phyloP scores from a whole-genome alignment of 2,797 vertebrate species.

The Pangasius mekongensis region DNA sequence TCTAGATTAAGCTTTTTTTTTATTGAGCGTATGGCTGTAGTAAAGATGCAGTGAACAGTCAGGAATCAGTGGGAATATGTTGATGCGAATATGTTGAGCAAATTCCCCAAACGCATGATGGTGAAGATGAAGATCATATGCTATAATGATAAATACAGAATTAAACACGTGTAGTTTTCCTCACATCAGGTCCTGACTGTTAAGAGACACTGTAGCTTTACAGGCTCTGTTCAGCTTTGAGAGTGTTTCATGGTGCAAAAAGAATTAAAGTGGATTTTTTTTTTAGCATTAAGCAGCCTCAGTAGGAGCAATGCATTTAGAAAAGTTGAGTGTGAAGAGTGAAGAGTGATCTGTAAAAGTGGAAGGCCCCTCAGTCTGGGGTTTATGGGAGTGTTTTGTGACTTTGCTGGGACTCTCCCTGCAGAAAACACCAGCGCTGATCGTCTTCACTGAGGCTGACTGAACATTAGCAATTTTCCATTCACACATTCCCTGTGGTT shows the following conservation, averaged over 20 bases:
- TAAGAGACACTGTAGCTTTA: neutral
- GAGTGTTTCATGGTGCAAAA: neutral
- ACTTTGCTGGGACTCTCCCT: constrained; percentile 48
- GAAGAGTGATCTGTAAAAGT: neutral
- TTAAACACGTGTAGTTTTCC: neutral
- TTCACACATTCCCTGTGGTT: constrained; percentile 29
- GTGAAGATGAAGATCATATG: neutral
- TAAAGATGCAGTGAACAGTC: neutral
- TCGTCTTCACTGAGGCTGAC: neutral
- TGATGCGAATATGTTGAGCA: neutral
- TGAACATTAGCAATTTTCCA: constrained; percentile 24
- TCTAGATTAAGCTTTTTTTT: neutral
- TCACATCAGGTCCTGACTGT: neutral
- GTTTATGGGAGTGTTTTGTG: constrained; percentile 35
- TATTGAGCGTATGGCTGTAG: neutral
- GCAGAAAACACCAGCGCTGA: constrained; percentile 25
- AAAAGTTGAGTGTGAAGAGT: neutral
- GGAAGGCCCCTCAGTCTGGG: constrained; percentile 51
- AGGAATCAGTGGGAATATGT: neutral
- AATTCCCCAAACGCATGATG: neutral
- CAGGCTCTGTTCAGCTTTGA: neutral
- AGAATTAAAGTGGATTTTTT: neutral
- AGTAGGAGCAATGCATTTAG: neutral
- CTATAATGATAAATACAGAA: neutral
- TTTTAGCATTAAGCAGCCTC: neutral